These are phyloP conservation scores for Lepas anatifera DNA, from an alignment of 2,888 invertebrate species.

Conservation along the genomic window DNA sequence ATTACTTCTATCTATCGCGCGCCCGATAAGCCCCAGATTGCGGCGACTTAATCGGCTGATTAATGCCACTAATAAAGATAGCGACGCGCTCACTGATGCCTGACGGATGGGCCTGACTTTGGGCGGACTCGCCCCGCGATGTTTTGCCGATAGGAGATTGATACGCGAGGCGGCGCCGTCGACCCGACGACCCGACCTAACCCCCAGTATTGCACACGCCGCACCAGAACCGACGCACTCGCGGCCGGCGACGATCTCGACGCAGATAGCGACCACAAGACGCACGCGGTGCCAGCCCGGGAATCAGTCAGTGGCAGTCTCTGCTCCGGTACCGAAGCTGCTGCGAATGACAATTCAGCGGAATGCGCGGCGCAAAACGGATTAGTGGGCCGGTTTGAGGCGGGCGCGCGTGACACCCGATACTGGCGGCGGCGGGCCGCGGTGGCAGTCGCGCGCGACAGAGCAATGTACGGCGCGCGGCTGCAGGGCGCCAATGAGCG, in stretches of 20 bases:
- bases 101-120: background rate
- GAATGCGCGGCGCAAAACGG: no score
- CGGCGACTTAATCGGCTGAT: constrained; percentile 2
- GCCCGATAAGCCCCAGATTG: constrained; percentile 5
- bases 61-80: constrained; percentile 1
- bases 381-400: no score
- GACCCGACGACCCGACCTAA: no score
- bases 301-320: background rate
- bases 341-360: background rate
- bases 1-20: background rate
- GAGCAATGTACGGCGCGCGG: no score
- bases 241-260: background rate
- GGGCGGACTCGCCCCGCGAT: background rate
- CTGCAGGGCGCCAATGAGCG: no score
- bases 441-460: no score
- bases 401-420: no score
- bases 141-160: background rate
- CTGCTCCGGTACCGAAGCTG: background rate
- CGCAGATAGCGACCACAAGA: background rate
- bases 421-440: no score
- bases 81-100: background rate
- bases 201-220: no score
- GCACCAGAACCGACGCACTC: background rate
- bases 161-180: background rate
- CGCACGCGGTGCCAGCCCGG: background rate